Evolutionary conservation across 2,888 invertebrate species (phyloP).

Genomic region (Pachliopta kotzebuea): DNA sequence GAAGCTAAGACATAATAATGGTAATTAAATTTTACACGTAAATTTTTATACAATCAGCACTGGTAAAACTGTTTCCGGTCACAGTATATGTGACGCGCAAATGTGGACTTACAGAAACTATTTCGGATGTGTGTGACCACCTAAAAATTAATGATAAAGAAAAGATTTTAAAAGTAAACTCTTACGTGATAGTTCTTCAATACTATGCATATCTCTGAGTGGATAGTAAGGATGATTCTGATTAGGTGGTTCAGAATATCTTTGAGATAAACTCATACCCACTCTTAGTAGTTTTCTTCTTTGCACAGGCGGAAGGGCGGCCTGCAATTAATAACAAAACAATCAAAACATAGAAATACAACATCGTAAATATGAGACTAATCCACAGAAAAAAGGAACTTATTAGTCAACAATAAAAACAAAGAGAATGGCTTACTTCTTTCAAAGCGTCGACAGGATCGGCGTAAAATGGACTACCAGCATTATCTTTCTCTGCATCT

Average conservation of each 20-base stretch:
- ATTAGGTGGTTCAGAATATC: slow-evolving; percentile 82
- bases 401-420: background rate
- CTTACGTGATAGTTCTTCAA: slow-evolving; percentile 77
- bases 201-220: slow-evolving; percentile 76
- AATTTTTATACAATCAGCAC: background rate
- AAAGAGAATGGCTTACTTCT: slow-evolving; percentile 61
- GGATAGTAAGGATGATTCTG: slow-evolving; percentile 75
- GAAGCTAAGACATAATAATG: slow-evolving; percentile 54
- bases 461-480: slow-evolving; percentile 93
- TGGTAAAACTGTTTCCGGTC: background rate
- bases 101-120: no score
- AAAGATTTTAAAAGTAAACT: no score
- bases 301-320: slow-evolving; percentile 67
- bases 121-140: no score
- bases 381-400: background rate
- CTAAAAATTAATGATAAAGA: no score
- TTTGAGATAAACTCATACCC: slow-evolving; percentile 72
- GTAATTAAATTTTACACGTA: background rate
- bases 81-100: background rate
- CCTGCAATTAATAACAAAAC: slow-evolving; percentile 43
- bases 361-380: no score
- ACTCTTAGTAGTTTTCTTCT: slow-evolving; percentile 67
- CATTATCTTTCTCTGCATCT: slow-evolving; percentile 80
- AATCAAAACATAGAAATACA: background rate
- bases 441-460: slow-evolving; percentile 93